A percentile compares a stretch with the other conserved stretches of the same genome.
These are phyloP conservation scores for Portevinia maculata DNA, from an alignment of 2,888 invertebrate genomes.

Conservation along the genomic window DNA sequence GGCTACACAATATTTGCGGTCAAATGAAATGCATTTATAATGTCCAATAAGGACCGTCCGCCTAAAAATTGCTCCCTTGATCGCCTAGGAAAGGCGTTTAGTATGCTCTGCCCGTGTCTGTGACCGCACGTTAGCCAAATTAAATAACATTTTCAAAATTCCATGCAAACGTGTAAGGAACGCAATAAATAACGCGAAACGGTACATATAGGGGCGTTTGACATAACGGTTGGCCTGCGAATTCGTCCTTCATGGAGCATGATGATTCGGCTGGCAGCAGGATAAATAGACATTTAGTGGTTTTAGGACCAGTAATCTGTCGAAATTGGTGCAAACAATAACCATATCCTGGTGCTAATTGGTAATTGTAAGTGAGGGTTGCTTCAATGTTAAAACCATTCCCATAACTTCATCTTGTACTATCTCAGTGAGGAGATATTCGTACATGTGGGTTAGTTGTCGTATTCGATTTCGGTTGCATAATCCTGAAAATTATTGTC, in stretches of 20 bases:
- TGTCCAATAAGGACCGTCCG: slow-evolving; percentile 54
- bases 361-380: slow-evolving; percentile 25
- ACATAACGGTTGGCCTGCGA: neutral
- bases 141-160: slow-evolving; percentile 72
- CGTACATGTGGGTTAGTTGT: neutral
- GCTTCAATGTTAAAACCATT: slow-evolving; percentile 26
- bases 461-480: slow-evolving; percentile 60
- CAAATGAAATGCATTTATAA: slow-evolving; percentile 71
- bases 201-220: neutral
- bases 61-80: slow-evolving; percentile 55
- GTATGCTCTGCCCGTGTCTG: slow-evolving; percentile 17
- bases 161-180: slow-evolving; percentile 45
- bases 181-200: slow-evolving; percentile 66
- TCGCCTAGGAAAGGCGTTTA: slow-evolving; percentile 13
- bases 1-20: slow-evolving; percentile 64
- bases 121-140: slow-evolving; percentile 29
- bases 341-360: slow-evolving; percentile 54
- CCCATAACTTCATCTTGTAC: neutral
- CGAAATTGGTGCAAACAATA: slow-evolving; percentile 59
- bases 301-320: slow-evolving; percentile 43
- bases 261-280: slow-evolving; percentile 58
- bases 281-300: slow-evolving; percentile 69
- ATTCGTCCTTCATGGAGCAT: slow-evolving; percentile 20
- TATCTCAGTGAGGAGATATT: neutral
- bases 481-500: slow-evolving; percentile 57